phyloP scores from a whole-genome alignment of 1,140 invertebrate genomes.

The Drosophila rhopaloa region DNA sequence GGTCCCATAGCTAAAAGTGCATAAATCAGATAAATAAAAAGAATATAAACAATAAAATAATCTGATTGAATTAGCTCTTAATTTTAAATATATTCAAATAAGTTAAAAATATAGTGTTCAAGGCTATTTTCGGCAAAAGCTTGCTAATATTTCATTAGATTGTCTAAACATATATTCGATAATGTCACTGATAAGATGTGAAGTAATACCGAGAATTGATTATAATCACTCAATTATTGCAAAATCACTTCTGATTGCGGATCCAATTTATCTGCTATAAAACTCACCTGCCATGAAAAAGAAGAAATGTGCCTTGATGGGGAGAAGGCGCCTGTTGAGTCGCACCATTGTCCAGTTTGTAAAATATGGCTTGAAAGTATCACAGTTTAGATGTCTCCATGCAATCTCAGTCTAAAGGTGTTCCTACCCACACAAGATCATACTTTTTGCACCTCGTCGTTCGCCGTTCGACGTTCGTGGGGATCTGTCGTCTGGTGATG shows the following conservation, averaged over 20 bases:
- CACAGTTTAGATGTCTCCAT: slow-evolving; percentile 54
- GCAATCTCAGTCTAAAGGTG: slow-evolving; percentile 26
- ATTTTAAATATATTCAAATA: no score
- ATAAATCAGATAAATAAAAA: neutral
- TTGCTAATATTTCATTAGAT: slow-evolving; percentile 5
- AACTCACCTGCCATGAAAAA: slow-evolving; percentile 92
- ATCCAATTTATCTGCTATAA: neutral
- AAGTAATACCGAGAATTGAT: neutral
- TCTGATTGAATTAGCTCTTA: neutral
- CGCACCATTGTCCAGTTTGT: slow-evolving; percentile 85
- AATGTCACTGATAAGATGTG: slow-evolving; percentile 19
- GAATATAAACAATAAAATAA: no score
- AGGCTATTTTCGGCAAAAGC: neutral
- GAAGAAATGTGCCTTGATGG: slow-evolving; percentile 92
- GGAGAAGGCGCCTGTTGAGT: slow-evolving; percentile 88
- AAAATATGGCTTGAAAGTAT: slow-evolving; percentile 33
- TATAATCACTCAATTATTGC: neutral
- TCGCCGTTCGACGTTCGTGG: slow-evolving; percentile 11
- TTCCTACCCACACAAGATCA: slow-evolving; percentile 44
- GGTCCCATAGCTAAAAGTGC: slow-evolving; percentile 88
- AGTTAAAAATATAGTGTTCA: no score
- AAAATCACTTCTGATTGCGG: slow-evolving; percentile 2
- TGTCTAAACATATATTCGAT: neutral
- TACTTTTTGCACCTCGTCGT: slow-evolving; percentile 32
- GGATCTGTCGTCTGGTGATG: slow-evolving; percentile 10